Base-by-base conservation (phyloP, 2,888 invertebrate genomes). In the Fabriciana adippe region DNA sequence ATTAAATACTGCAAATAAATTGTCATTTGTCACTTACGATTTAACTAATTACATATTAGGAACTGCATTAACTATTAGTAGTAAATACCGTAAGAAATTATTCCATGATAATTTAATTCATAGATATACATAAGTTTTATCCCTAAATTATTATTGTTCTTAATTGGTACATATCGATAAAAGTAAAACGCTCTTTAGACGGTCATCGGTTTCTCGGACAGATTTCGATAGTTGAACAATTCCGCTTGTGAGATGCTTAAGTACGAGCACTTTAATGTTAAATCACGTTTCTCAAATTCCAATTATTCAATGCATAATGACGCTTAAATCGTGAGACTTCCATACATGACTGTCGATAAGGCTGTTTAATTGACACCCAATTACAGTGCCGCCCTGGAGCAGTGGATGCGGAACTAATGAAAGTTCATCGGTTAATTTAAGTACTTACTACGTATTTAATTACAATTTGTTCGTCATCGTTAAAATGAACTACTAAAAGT, bases 321-420 rank as follows among this genome's bases (percentile, higher is more conserved):
- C 51, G 76, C 72, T 77, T 81, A 79, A 78, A 75, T 78, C 77
- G 79, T 81, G 83, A 82, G 79, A 80, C 84, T 84, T 85, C 80
- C 84, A 83, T 81, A 81, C 61, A 84, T 81, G 79, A 78, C 83
- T 80, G 85, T 78, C 82, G 84, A 84, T 86, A 90, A 91, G 90
- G 89, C 90, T 85, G 77, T 77, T 76, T 90, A 92, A 92, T 91
- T 91, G 90, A 91, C 90, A 86, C 83, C 84, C 86, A 83, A 83
- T 86, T 81, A 78, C 77, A 78, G 71, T 68, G 72, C 72, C 78
- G 80, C 78, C 79, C 75, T 73, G 78, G 75, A 74, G 78, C 78
- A 75, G 79, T 78, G 81, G 80, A 81, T 84, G 87, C 81, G 81
- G 79, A 80, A 83, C 82, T 81, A 77, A 84, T 84, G 85, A 85